Evolutionary conservation across 64 coral and sea anemone genomes (phyloP).

Genomic region (Exaiptasia diaphana): DNA sequence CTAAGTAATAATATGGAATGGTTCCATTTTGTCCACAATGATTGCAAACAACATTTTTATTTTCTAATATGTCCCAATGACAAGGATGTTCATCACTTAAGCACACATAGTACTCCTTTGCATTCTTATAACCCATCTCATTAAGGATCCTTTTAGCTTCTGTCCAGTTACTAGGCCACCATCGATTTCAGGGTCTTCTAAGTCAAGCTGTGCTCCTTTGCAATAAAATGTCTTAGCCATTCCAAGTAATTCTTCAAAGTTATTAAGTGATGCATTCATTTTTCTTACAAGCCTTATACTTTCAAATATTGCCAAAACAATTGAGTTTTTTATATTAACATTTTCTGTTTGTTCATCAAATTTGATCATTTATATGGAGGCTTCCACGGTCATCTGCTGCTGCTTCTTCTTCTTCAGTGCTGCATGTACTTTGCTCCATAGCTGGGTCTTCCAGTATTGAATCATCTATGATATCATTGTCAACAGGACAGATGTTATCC

Average conservation of each 20-base stretch:
- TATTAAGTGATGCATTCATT: constrained; percentile 6
- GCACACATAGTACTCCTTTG: constrained; percentile 62
- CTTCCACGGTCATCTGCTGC: neutral
- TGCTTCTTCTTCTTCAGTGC: no score
- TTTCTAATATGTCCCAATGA: constrained; percentile 72
- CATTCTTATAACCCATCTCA: constrained; percentile 68
- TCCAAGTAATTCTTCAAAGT: constrained; percentile 22
- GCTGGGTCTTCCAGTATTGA: no score
- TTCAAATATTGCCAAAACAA: constrained; percentile 31
- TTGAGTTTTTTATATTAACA: neutral
- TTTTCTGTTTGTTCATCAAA: neutral
- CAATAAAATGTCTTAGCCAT: constrained; percentile 24
- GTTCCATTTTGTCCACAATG: constrained; percentile 35
- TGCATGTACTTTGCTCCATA: no score
- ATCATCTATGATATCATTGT: no score
- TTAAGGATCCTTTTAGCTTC: constrained; percentile 55
- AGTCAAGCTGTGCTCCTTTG: neutral
- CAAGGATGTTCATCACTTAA: constrained; percentile 57
- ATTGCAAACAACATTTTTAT: constrained; percentile 48
- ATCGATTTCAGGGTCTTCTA: neutral
- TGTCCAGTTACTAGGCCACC: constrained; percentile 58
- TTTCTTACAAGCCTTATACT: neutral
- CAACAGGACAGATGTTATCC: no score
- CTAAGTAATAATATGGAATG: constrained; percentile 66
- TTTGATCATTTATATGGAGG: neutral